Evolutionary conservation across 2,888 invertebrate genomes (phyloP).

Genomic region (Drosophila prolongata): DNA sequence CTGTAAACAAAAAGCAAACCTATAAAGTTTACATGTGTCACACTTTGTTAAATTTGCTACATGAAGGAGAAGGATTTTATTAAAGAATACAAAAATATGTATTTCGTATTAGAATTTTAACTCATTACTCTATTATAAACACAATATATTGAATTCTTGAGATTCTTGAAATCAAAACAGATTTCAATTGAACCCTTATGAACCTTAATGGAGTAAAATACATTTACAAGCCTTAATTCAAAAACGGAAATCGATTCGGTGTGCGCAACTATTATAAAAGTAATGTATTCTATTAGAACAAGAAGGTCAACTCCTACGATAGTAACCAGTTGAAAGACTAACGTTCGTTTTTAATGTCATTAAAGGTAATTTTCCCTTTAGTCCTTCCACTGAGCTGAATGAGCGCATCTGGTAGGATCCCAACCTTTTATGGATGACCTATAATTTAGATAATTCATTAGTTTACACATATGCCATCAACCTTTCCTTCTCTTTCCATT

Average conservation of each 20-base stretch:
- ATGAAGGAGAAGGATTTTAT: no score
- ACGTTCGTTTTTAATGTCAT: constrained; percentile 27
- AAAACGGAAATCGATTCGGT: background rate
- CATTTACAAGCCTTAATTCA: no score
- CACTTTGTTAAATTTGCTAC: no score
- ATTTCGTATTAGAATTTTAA: no score
- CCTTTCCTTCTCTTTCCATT: background rate
- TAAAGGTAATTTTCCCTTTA: background rate
- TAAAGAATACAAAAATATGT: no score
- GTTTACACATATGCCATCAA: background rate
- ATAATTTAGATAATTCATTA: constrained; percentile 39
- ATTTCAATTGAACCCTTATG: no score
- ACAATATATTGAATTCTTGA: no score
- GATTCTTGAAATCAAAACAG: no score
- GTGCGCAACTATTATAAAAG: background rate
- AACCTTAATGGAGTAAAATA: no score
- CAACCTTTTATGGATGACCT: constrained; percentile 39
- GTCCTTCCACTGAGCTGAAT: background rate
- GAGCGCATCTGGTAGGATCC: constrained; percentile 27
- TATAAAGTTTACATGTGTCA: no score
- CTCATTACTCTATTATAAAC: no score
- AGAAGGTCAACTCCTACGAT: constrained; percentile 19
- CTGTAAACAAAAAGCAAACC: background rate
- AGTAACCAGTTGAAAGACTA: background rate
- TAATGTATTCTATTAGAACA: constrained; percentile 1